Evolutionary conservation across 2,888 invertebrate species (phyloP).

Genomic region (Macrophya annulata): DNA sequence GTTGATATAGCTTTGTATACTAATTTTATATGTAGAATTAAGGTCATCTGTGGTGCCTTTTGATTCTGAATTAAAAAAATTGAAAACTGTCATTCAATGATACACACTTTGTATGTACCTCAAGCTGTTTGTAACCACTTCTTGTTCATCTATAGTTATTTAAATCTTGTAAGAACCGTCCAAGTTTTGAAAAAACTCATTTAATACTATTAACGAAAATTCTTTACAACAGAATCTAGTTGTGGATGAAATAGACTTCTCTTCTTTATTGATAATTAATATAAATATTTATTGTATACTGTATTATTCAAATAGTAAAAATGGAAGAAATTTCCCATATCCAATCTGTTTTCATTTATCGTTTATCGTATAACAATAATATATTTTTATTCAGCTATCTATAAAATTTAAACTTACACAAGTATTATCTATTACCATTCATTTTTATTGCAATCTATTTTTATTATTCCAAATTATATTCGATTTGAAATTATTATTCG

Average conservation of each 20-base stretch:
- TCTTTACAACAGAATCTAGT: neutral
- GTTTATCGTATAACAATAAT: neutral
- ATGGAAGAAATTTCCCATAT: neutral
- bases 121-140: neutral
- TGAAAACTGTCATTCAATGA: constrained; percentile 6
- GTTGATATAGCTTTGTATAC: neutral
- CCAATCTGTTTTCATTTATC: neutral
- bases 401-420: neutral
- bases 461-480: neutral
- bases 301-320: neutral
- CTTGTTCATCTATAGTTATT: neutral
- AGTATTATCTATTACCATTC: neutral
- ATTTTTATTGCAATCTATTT: neutral
- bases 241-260: neutral
- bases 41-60: neutral
- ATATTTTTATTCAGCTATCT: too few relatives aligned
- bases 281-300: neutral
- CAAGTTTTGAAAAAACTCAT: neutral
- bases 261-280: neutral
- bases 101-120: neutral
- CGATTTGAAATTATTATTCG: neutral
- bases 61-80: neutral
- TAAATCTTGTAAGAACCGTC: neutral
- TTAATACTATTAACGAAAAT: neutral
- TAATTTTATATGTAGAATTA: neutral